A percentile compares a stretch with the other conserved stretches of the same genome.
phyloP scores from a whole-genome alignment of 2,888 invertebrate species.

The Artemia sinica region DNA sequence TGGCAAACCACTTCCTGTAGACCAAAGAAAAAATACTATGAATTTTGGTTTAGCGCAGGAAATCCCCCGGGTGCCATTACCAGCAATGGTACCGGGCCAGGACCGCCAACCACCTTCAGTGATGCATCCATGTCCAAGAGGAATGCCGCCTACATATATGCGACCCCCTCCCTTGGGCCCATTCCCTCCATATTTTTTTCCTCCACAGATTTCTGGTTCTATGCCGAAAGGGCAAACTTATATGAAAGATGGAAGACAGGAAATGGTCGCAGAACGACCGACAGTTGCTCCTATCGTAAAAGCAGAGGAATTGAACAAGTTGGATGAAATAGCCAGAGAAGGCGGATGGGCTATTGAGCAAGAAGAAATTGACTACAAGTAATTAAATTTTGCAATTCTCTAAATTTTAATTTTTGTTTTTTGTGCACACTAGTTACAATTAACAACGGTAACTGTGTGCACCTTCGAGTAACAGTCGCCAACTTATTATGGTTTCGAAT shows the following conservation, averaged over 20 bases:
- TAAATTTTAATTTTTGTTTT: conserved; percentile 24
- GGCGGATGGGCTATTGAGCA: conserved; percentile 53
- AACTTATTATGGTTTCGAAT: no score
- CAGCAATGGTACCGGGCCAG: conserved; percentile 22
- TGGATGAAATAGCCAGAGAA: conserved; percentile 75
- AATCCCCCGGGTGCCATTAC: background rate
- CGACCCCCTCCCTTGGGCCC: conserved; percentile 12
- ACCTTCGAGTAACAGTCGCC: no score
- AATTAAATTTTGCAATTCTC: conserved; percentile 28
- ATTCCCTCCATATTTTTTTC: background rate
- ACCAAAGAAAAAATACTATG: no score
- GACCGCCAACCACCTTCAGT: conserved; percentile 24
- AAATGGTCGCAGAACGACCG: background rate
- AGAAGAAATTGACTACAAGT: conserved; percentile 72
- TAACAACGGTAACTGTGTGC: no score
- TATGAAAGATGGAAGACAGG: background rate
- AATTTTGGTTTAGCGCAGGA: no score
- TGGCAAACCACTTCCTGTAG: no score
- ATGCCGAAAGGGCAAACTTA: conserved; percentile 23
- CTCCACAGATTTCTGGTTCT: conserved; percentile 23
- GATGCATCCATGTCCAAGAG: conserved; percentile 28
- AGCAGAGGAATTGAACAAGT: conserved; percentile 74
- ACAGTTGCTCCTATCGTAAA: conserved; percentile 66
- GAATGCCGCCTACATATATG: conserved; percentile 31
- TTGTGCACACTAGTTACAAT: conserved; percentile 24